Percentiles rank a stretch among this genome's conserved stretches.
phyloP scores from a whole-genome alignment of 2,888 invertebrate genomes.

The Drosophila crucigera region DNA sequence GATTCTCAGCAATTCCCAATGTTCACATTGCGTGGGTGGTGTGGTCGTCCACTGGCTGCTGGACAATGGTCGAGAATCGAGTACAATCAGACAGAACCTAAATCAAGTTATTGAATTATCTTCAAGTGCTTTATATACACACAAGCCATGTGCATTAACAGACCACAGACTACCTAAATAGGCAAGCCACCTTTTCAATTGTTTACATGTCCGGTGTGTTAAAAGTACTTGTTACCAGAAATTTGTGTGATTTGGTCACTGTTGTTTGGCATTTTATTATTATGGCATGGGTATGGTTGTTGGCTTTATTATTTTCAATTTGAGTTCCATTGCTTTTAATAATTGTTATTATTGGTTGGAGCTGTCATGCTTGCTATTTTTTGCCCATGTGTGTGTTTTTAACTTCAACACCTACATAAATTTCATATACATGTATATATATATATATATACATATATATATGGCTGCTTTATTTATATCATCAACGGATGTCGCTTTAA shows the following conservation, averaged over 20 bases:
- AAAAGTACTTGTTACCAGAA: not conserved
- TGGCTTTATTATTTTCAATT: constrained; percentile 74
- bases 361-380: constrained; percentile 33
- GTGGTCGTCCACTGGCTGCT: constrained; percentile 1
- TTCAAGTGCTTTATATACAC: not conserved
- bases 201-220: not conserved
- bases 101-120: constrained; percentile 10
- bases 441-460: not conserved
- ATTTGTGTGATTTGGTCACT: constrained; percentile 19
- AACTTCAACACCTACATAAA: constrained; percentile 66
- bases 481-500: constrained; percentile 33
- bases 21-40: constrained; percentile 24
- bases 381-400: constrained; percentile 58
- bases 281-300: constrained; percentile 26
- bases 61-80: constrained; percentile 51
- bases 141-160: not conserved
- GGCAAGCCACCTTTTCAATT: not conserved
- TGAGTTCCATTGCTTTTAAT: constrained; percentile 76
- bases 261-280: constrained; percentile 33
- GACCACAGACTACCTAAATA: not conserved
- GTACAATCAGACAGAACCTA: constrained; percentile 32
- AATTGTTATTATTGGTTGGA: constrained; percentile 67
- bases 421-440: not conserved
- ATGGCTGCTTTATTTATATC: constrained; percentile 41
- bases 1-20: constrained; percentile 13